A percentile compares a stretch with the other conserved stretches of the same genome.
These are phyloP conservation scores for Zosterops lateralis DNA, from an alignment of 2,113 vertebrate genomes.

Conservation along the genomic window DNA sequence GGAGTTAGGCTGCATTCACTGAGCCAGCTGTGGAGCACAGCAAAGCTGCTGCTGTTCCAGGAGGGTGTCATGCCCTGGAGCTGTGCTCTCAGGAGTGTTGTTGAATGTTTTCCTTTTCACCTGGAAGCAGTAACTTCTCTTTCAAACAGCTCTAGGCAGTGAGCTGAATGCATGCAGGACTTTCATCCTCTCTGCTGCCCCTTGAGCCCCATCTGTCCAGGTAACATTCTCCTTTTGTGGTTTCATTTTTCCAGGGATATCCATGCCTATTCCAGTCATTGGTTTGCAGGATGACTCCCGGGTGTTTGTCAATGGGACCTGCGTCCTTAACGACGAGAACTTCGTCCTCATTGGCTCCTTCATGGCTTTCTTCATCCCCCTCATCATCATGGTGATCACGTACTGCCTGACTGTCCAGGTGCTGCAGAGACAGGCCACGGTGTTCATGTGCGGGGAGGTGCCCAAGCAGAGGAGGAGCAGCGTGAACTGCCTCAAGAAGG, in stretches of 20 bases:
- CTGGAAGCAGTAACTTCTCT: background rate
- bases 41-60: background rate
- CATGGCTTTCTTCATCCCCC: slow-evolving; percentile 97
- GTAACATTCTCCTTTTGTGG: background rate
- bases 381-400: slow-evolving; percentile 97
- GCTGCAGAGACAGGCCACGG: slow-evolving; percentile 88
- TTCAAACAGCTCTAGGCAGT: background rate
- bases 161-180: background rate
- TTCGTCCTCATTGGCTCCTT: slow-evolving; percentile 97
- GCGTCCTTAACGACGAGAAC: slow-evolving; percentile 90
- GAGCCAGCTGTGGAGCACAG: background rate
- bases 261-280: slow-evolving; percentile 92
- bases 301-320: slow-evolving; percentile 90
- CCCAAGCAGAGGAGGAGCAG: slow-evolving; percentile 79
- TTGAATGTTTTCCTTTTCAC: background rate
- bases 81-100: background rate
- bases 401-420: slow-evolving; percentile 94
- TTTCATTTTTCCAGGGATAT: slow-evolving; percentile 80
- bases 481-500: slow-evolving; percentile 80
- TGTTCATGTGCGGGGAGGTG: slow-evolving; percentile 85
- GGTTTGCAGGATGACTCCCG: slow-evolving; percentile 90
- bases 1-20: rapidly evolving
- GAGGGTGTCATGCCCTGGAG: background rate
- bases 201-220: rapidly evolving
- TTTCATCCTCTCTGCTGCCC: background rate